A percentile compares a stretch with the other conserved stretches of the same genome.
Evolutionary conservation across 2,888 invertebrate genomes (phyloP).

Genomic region (Oscheius myriophilus): DNA sequence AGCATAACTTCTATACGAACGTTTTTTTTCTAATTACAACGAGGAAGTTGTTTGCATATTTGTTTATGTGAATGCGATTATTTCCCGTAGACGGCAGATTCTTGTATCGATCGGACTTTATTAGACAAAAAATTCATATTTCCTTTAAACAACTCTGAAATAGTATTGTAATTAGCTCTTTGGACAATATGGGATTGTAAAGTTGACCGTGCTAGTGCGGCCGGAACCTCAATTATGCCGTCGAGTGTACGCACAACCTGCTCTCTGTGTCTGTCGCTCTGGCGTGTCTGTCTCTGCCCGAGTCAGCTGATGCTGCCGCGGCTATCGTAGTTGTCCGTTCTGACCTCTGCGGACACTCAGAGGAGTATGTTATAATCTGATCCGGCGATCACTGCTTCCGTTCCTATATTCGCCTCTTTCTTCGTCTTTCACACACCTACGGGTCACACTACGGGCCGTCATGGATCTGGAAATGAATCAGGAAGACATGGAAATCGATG

Average conservation of each 20-base stretch:
- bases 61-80: no score
- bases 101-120: no score
- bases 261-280: constrained; percentile 29
- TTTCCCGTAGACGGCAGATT: no score
- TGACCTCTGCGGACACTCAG: constrained; percentile 24
- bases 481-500: constrained; percentile 12
- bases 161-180: no score
- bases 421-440: background rate
- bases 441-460: constrained; percentile 12
- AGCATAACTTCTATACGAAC: no score
- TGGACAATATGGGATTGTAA: background rate
- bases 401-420: background rate
- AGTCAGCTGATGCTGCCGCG: constrained; percentile 35
- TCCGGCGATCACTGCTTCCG: constrained; percentile 5
- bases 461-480: constrained; percentile 20
- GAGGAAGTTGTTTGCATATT: no score
- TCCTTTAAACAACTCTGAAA: no score
- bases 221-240: constrained; percentile 25
- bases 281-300: constrained; percentile 31
- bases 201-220: constrained; percentile 1
- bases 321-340: constrained; percentile 33
- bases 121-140: no score
- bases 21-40: no score
- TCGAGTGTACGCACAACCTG: constrained; percentile 25
- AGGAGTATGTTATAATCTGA: constrained; percentile 29